phyloP scores from a whole-genome alignment of 2,888 invertebrate genomes.

The Acrocyrtus sp. region DNA sequence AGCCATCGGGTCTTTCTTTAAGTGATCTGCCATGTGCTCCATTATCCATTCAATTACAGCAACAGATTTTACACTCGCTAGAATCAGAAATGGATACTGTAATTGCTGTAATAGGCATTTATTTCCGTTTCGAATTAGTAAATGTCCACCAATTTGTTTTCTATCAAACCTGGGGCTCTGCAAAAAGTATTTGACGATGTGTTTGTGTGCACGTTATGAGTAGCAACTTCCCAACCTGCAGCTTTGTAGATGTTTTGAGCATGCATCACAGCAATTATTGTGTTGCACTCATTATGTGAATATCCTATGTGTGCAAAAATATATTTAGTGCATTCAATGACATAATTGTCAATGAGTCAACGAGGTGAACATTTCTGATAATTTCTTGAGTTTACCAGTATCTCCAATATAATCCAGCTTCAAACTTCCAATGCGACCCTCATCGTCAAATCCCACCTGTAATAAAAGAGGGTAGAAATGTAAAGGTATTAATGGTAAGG shows the following conservation, averaged over 20 bases:
- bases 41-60: conserved; percentile 67
- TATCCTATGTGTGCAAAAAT: conserved; percentile 63
- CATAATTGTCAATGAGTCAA: no score
- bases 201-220: conserved; percentile 46
- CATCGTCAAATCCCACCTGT: conserved; percentile 64
- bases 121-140: no score
- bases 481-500: background rate
- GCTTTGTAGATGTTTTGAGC: conserved; percentile 65
- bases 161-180: conserved; percentile 66
- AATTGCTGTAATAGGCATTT: no score
- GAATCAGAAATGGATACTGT: no score
- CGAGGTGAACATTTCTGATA: no score
- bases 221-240: conserved; percentile 66
- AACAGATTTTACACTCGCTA: conserved; percentile 65
- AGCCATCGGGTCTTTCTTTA: conserved; percentile 67
- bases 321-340: no score
- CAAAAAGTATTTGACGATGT: conserved; percentile 62
- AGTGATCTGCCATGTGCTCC: conserved; percentile 66
- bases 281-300: conserved; percentile 62
- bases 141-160: background rate
- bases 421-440: conserved; percentile 65
- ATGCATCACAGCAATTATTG: conserved; percentile 44
- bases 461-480: background rate
- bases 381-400: no score
- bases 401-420: conserved; percentile 65